A percentile compares a stretch with the other conserved stretches of the same genome.
Evolutionary conservation across 2,113 vertebrate species (phyloP).

Genomic region (Aspiorhynchus laticeps): DNA sequence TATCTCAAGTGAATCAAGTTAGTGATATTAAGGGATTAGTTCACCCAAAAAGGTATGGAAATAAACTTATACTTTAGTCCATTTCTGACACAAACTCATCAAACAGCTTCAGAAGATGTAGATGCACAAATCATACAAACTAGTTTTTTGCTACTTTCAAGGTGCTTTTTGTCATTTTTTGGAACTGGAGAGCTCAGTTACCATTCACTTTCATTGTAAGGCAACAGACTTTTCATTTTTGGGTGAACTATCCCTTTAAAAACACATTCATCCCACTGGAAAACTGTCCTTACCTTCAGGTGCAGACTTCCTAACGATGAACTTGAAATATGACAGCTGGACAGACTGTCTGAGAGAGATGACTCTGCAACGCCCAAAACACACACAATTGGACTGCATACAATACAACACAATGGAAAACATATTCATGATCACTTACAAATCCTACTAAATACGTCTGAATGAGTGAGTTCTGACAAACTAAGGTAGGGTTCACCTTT

Average conservation of each 20-base stretch:
- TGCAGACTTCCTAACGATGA: conserved; percentile 11
- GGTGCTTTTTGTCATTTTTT: not conserved
- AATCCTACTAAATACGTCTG: not conserved
- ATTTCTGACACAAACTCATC: not conserved
- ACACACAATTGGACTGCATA: not conserved
- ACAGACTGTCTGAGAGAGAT: conserved; percentile 37
- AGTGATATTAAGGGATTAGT: not conserved
- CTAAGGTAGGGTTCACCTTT: not conserved
- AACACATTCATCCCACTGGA: not conserved
- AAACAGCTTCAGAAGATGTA: not conserved
- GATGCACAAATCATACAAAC: not conserved
- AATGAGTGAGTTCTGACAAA: not conserved
- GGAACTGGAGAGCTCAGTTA: not conserved
- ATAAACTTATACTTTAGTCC: not conserved
- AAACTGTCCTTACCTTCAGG: conserved; percentile 39
- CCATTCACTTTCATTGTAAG: not conserved
- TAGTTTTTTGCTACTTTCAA: not conserved
- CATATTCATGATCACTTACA: not conserved
- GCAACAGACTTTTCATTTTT: not conserved
- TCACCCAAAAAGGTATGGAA: not conserved
- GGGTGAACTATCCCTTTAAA: not conserved
- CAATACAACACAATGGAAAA: not conserved
- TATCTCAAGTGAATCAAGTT: not conserved
- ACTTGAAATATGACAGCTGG: conserved; percentile 35
- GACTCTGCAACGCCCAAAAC: conserved; percentile 16